Base-by-base conservation (phyloP, 2,113 vertebrate genomes). In the Sterrhoptilus dennistouni region DNA sequence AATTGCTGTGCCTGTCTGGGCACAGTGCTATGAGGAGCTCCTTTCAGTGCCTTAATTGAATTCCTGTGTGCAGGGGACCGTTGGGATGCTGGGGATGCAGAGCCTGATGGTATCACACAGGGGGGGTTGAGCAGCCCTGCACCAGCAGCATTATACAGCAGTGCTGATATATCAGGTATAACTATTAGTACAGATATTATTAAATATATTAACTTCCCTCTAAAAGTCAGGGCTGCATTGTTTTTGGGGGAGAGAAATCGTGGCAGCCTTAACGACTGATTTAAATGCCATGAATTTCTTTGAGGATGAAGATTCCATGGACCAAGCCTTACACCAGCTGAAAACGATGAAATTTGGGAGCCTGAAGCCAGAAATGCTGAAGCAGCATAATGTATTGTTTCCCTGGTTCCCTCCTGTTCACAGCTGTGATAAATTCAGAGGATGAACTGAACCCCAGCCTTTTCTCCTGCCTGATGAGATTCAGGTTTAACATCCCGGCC, bases 1-100 rank as follows among this genome's bases (percentile, higher is more conserved):
- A 91, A 90, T 93, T 85, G 89, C 90, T 89, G 90, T 87, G 89
- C 86, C 86, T 95, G 79, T 91, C 94, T 88, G 95, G 76, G 90
- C 92, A 68, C 64, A 91, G 91, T 31, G 59, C 89, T 35, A 6
- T 4, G 1, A 92, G 87, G 27, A 54, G 75, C 22, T 29, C 70
- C 56, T 93, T 93, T 82, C 80, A 87, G 61, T 29, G 49, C 94
- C 83, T 80, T 95, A 89, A 95, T 87, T 96, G 96, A 93, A 93
- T 98, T 93, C 44, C 94, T 91, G 81, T 13, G 24, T 90, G 83
- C 63, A 40, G 78, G 79, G 79, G 82, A 42, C 53, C 77, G 56
- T 90, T 31, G 20, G 87, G 80, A 17, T 53, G 65, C 79, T 89
- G 71, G 18, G n/a, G 89, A 54, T 72, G 81, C 75, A 54, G 31